These are phyloP conservation scores for Hydrozoanthus gracilis DNA, from an alignment of 92 coral and sea anemone species.

Conservation along the genomic window DNA sequence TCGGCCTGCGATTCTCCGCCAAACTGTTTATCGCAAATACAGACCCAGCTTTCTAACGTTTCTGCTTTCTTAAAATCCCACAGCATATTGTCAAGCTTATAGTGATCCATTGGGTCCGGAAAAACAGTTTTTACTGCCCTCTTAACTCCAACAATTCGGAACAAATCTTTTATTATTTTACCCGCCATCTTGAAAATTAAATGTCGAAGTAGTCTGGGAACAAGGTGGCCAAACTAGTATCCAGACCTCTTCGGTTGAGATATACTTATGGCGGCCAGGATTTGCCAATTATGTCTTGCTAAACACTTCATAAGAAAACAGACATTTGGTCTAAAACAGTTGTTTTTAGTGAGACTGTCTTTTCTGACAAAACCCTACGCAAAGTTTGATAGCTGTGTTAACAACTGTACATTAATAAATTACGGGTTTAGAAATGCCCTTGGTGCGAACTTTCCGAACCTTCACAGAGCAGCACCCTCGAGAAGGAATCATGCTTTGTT, in stretches of 20 bases:
- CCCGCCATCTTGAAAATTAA: constrained; percentile 79
- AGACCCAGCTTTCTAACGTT: constrained; percentile 80
- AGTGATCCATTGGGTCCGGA: constrained; percentile 89
- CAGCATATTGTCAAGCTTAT: constrained; percentile 79
- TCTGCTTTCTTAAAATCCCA: constrained; percentile 84
- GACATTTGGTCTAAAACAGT: not conserved
- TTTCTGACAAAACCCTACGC: not conserved
- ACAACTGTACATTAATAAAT: not conserved
- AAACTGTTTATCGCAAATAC: constrained; percentile 86
- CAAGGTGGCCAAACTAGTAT: not conserved
- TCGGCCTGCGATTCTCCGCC: constrained; percentile 92
- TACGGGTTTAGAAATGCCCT: not conserved
- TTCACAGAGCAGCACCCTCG: not conserved
- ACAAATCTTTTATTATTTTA: constrained; percentile 59
- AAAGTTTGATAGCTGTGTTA: not conserved
- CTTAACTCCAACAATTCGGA: constrained; percentile 68
- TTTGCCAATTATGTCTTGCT: constrained; percentile 13
- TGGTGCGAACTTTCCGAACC: not conserved
- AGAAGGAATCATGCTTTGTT: not conserved
- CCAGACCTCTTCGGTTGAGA: constrained; percentile 13
- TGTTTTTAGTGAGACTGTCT: not conserved
- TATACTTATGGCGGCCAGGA: constrained; percentile 30
- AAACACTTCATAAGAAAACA: constrained; percentile 13
- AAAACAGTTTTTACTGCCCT: constrained; percentile 75
- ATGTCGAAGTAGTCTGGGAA: constrained; percentile 10